Evolutionary conservation across 2,888 invertebrate genomes (phyloP), one percentile per base, ranked within the genome.

Genomic region (Ochropleura leucogaster): DNA sequence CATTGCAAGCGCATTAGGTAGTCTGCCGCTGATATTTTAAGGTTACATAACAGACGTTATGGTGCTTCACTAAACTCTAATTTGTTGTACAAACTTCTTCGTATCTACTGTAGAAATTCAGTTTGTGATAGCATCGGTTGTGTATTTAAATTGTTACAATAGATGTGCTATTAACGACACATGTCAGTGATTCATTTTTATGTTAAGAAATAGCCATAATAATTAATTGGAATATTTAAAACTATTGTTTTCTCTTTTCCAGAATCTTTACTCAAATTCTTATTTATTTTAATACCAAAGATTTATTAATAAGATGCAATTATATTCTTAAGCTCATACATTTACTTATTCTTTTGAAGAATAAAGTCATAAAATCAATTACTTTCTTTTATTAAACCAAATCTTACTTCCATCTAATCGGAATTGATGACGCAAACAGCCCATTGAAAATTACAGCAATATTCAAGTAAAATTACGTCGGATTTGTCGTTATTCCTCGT

Each of bases 261-360:
- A 49, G 47, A 46, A 53, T 40, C 44, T 18, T 77, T 66, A 80
- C 49, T 74, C 63, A 53, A 49, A 42, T 70, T 79, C 46, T 80
- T 87, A 80, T 80, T 85, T 84, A 84, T 82, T 85, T 59, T 44
- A 77, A 75, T 83, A 81, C 87, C 87, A 87, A 87, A 87, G 88
- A 87, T 83, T 81, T 79, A 78, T 74, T 68, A 73, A 74, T 68
- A 77, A n/a, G n/a, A 77, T 69, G 65, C 49, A 60, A 80, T 49
- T 72, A 55, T 69, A 69, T 64, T 77, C 65, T 74, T 86, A 84
- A 84, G 79, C 53, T 44, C 42, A 7, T 42, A 55, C 55, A 84
- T 65, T 66, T 69, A 79, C 16, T 12, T 63, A 67, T 81, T 82
- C 76, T 77, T 68, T 67, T 18, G 47, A 72, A 79, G 76, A 82